Conservation (phyloP, 2,113 vertebrate genomes). For the Dicaeum eximium region DNA sequence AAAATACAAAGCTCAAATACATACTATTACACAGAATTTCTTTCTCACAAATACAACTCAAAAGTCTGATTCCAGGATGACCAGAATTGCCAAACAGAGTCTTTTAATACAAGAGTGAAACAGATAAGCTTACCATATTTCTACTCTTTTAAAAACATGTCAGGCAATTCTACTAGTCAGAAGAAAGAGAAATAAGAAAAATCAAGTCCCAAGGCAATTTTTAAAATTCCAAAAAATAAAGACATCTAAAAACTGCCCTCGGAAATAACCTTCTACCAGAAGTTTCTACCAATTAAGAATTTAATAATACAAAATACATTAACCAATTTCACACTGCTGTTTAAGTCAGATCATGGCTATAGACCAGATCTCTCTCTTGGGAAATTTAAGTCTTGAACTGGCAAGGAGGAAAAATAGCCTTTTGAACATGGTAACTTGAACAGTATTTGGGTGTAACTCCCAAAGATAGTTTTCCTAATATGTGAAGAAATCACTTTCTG, state of each 20-base stretch:
- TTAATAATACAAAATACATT: neutral
- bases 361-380: neutral
- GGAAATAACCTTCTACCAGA: neutral
- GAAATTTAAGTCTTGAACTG: neutral
- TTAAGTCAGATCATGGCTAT: neutral
- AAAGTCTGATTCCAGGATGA: neutral
- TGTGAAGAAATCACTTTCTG: neutral
- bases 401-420: neutral
- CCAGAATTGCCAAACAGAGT: slow-evolving; percentile 6
- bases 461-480: neutral
- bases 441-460: neutral
- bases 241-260: neutral
- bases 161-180: neutral
- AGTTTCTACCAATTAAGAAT: neutral
- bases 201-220: neutral
- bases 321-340: neutral
- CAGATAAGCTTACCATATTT: neutral
- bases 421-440: neutral
- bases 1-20: neutral
- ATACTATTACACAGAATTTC: neutral
- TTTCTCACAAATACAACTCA: neutral
- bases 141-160: neutral
- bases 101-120: neutral
- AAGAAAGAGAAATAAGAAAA: neutral
- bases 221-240: neutral